phyloP scores from a whole-genome alignment of 2,113 vertebrate species.

The Hepsetus odoe region DNA sequence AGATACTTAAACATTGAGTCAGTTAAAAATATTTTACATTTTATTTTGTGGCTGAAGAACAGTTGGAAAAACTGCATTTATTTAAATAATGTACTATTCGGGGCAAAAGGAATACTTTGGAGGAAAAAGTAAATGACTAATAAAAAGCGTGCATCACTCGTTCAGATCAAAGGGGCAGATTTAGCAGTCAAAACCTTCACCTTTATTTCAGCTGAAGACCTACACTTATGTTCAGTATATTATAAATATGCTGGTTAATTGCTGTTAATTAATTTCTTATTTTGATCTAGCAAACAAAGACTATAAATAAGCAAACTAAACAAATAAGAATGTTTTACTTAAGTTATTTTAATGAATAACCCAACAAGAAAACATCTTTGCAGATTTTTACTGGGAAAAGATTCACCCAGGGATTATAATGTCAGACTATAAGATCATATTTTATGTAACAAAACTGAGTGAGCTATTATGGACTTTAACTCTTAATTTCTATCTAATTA shows the following conservation, averaged over 20 bases:
- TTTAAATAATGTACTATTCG: neutral
- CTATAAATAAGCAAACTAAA: neutral
- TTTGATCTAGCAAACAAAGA: neutral
- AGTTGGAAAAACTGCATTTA: neutral
- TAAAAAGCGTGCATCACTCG: no score
- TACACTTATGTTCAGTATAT: neutral
- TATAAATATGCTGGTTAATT: neutral
- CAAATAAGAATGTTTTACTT: no score
- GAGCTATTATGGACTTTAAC: neutral
- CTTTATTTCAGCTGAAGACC: no score
- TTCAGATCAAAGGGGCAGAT: no score
- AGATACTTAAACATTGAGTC: no score
- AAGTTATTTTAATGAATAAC: neutral
- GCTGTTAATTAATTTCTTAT: neutral
- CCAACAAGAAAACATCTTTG: neutral
- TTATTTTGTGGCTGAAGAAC: neutral
- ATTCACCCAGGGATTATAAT: neutral
- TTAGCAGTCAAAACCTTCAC: no score
- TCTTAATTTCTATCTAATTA: constrained; percentile 38
- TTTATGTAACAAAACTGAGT: constrained; percentile 3
- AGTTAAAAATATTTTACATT: neutral
- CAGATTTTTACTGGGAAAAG: no score
- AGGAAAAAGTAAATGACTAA: no score
- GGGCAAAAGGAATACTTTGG: neutral
- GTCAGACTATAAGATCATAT: neutral